A percentile compares a stretch with the other conserved stretches of the same genome.
Conservation (phyloP, 2,797 vertebrate genomes). For the Leuciscus waleckii region DNA sequence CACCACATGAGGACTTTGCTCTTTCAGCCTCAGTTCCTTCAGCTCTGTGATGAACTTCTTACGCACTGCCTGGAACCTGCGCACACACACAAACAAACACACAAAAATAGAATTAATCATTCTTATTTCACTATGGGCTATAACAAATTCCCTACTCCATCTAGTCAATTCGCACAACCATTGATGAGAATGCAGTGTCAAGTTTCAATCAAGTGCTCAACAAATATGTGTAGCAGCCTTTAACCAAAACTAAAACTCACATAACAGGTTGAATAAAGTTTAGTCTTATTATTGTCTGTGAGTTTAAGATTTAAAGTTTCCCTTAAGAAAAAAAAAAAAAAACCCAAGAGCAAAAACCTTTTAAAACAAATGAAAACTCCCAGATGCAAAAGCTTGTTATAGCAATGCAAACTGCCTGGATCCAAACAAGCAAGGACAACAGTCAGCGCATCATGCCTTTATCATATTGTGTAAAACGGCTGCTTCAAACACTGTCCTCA, state of each 20-base stretch:
- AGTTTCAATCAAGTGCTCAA: background rate
- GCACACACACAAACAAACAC: background rate
- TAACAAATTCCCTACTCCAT: background rate
- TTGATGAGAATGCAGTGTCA: background rate
- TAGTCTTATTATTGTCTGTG: background rate
- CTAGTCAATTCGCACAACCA: background rate
- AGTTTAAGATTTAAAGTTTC: background rate
- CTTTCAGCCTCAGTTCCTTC: constrained; percentile 95
- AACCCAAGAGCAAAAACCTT: too few relatives aligned
- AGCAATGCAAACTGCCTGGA: background rate
- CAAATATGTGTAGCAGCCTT: background rate
- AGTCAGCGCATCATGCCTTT: constrained; percentile 11
- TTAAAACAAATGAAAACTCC: too few relatives aligned
- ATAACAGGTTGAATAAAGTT: background rate
- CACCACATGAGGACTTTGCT: constrained; percentile 94
- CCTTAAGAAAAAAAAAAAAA: background rate
- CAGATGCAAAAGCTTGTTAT: background rate
- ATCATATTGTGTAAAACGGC: constrained; percentile 27
- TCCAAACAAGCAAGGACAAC: constrained; percentile 2
- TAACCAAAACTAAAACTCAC: background rate
- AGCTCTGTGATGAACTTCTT: constrained; percentile 99
- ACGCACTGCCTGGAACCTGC: constrained; percentile 96
- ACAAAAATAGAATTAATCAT: background rate
- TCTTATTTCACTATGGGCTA: background rate
- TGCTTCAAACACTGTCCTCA: background rate